Base-by-base conservation (phyloP, 1,140 invertebrate genomes). In the Protaetia brevitarsis region DNA sequence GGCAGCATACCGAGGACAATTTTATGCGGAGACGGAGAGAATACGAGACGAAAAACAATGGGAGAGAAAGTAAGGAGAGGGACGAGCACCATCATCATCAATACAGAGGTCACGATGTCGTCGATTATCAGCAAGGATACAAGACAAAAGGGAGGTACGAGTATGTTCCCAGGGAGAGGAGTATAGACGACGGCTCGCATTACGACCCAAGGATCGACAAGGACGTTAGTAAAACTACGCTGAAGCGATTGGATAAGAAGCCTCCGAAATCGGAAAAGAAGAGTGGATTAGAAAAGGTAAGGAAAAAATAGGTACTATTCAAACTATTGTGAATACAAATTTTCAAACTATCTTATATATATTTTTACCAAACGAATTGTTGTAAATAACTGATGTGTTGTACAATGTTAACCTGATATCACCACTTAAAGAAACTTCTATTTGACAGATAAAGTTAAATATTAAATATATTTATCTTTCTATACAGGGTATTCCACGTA, bases 241-340 rank as follows among this genome's bases (percentile, higher is more conserved):
- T 81, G 66, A 81, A 82, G 37, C 81, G 79, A 45, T 21, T 59
- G 3, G 81, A 83, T 77, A 80, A 81, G 71, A 85, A 85, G 74
- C 83, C 83, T 62, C 83, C 83, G 7, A 85, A 85, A 75, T 80
- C 81, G 57, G 77, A 79, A n/a, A 85, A 85, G 72, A 87, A 87
- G 71, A 86, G 86, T 73, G 82, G 85, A 75, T 82, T 88, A 66
- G 85, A 87, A 77, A 88, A 87, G 79, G 86, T 88, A 69, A 79
- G 57, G 69, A 23, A n/a, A n/a, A n/a, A n/a, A n/a, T n/a, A n/a
- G n/a, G n/a, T n/a, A n/a, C n/a, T n/a, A n/a, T n/a, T n/a, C n/a
- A n/a, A n/a, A n/a, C n/a, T n/a, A n/a, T n/a, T n/a, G n/a, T n/a
- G n/a, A n/a, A n/a, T n/a, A n/a, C n/a, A n/a, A n/a, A 34, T 34